Conservation (phyloP, 2,888 invertebrate species). For the Eutolmus rufibarbis region DNA sequence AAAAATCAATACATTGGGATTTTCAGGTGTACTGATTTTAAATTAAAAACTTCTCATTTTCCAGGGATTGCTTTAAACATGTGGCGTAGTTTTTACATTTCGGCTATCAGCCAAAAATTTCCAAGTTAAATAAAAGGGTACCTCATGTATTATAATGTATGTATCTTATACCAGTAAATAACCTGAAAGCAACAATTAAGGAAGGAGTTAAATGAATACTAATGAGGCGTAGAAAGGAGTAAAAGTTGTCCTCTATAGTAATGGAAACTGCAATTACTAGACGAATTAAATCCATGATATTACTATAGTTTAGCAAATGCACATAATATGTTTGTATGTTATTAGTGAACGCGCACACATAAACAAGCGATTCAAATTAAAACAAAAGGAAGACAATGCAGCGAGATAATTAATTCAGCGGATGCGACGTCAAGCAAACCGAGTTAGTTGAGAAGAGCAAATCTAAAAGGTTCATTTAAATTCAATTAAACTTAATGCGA, state of each 20-base stretch:
- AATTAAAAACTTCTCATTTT: no score
- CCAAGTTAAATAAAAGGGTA: no score
- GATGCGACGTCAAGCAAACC: not conserved
- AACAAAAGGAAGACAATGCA: not conserved
- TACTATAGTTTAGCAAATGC: not conserved
- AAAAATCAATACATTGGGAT: no score
- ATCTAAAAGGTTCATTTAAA: not conserved
- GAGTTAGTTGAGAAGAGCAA: not conserved
- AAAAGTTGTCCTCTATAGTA: not conserved
- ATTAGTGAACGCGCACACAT: not conserved
- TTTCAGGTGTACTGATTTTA: no score
- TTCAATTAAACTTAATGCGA: not conserved
- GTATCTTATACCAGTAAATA: no score
- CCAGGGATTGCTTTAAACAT: no score
- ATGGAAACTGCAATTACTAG: not conserved
- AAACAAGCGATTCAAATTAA: not conserved
- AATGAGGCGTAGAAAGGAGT: not conserved
- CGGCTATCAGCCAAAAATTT: no score
- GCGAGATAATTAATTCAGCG: not conserved
- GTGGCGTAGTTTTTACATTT: no score
- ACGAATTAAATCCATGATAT: not conserved
- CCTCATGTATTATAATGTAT: no score
- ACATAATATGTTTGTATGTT: not conserved
- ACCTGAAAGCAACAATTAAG: no score
- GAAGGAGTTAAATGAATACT: not conserved